Base-by-base conservation (phyloP, 2,888 invertebrate genomes). In the Leptinotarsa juncta region DNA sequence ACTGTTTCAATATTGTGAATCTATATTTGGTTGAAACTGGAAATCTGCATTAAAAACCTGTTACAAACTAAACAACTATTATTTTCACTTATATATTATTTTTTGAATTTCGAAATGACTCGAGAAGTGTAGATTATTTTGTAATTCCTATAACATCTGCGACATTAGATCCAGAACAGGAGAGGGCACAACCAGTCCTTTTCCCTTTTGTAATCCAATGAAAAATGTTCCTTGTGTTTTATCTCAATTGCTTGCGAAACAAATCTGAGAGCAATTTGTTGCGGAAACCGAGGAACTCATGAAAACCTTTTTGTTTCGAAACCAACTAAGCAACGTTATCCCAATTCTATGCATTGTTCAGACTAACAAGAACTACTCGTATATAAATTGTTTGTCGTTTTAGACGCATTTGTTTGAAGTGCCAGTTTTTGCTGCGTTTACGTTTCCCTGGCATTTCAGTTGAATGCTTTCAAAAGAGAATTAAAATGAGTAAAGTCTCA, bases 261-360 rank as follows among this genome's bases (percentile, higher is more conserved):
- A 51, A 51, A 51, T 51, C 51, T n/a, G 51, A 51, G 51, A 51
- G 51, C 51, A 51, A 51, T 51, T 51, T 51, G 16, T 51, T 51
- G 51, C 3, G n/a, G 51, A 14, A 3, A 5, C 16, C 51, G 51
- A 51, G 51, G 15, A 51, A 53, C 53, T 53, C 53, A n/a, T 4
- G 53, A 53, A 53, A 53, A 53, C n/a, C 53, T 53, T 53, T 53
- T 53, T 53, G 53, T 53, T 53, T 15, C n/a, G 16, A 53, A 53
- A 53, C n/a, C 53, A n/a, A n/a, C 53, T 53, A n/a, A 42, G 42
- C 42, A 53, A 16, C 53, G 4, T n/a, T 53, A 53, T 53, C 53
- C 53, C 53, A 53, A 53, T 53, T 53, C 16, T 53, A 57, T 57
- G 57, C 57, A 57, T 18, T 20, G 57, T 57, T 57, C n/a, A 42